phyloP scores from a whole-genome alignment of 2,888 invertebrate genomes.

The Plebejus melissa region DNA sequence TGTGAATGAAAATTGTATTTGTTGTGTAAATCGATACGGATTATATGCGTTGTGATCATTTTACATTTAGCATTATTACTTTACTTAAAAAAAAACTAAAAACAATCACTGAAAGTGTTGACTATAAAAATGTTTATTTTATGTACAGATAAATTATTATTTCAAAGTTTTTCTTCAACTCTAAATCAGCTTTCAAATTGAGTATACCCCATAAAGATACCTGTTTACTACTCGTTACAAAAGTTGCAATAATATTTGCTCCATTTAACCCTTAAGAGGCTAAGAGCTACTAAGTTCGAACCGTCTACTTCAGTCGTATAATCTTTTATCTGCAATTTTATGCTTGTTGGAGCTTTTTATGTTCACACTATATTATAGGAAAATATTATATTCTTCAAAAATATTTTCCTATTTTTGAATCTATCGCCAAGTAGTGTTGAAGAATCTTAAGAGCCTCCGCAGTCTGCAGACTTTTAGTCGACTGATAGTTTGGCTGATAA shows the following conservation, averaged over 20 bases:
- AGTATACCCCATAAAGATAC: neutral
- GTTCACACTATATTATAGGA: neutral
- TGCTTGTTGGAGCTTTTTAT: neutral
- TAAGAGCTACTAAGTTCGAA: constrained; percentile 7
- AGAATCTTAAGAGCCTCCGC: no score
- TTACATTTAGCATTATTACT: no score
- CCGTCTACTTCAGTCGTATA: neutral
- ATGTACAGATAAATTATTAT: neutral
- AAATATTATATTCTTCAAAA: neutral
- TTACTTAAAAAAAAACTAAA: no score
- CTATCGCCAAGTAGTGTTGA: neutral
- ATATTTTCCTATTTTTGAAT: neutral
- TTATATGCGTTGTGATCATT: no score
- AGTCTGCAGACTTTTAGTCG: no score
- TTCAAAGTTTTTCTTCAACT: neutral
- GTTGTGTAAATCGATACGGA: neutral
- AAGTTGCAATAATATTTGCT: constrained; percentile 13
- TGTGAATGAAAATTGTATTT: neutral
- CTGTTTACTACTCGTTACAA: constrained; percentile 3
- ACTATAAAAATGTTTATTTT: no score
- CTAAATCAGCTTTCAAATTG: neutral
- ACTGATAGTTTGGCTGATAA: no score
- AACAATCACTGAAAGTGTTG: no score
- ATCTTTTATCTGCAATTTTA: constrained; percentile 20
- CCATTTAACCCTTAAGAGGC: constrained; percentile 1